Evolutionary conservation across 2,888 invertebrate species (phyloP), one percentile per base, ranked within the genome.

Genomic region (Clepsis dumicolana): DNA sequence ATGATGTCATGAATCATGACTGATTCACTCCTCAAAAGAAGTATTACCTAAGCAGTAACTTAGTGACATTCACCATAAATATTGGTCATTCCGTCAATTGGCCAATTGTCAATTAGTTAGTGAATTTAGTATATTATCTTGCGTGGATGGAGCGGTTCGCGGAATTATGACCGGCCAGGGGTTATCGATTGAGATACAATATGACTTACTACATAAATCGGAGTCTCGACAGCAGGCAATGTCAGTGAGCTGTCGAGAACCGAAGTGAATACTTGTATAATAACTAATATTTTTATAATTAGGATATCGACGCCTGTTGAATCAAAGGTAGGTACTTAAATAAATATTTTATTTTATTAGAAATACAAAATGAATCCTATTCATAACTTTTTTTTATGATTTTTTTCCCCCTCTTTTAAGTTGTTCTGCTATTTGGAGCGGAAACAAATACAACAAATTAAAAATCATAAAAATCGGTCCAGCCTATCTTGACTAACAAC

Each of bases 141-240:
- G 85, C 85, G 81, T 78, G 12, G 25, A 35, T 57, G 78, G 74
- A 72, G 71, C 73, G 73, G 69, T 93, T 93, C 92, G 89, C 77
- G 86, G 92, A 93, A 92, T 82, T 82, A 84, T 83, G 85, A 83
- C 84, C 81, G 77, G 84, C 75, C 84, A 78, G 75, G 74, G 82
- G 92, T 91, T 93, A 93, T 93, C 92, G 91, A 73, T 63, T 61
- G 74, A 75, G 87, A 89, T 88, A 88, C 78, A 41, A 38, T 63
- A 87, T 90, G 48, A 1, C 48, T 48, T 48, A 48, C 10, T 48
- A 48, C 48, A 48, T 48, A 48, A 48, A 93, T 89, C 87, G 86
- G 77, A 84, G 76, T 70, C 80, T 71, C 74, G 72, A 65, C 78
- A 71, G 73, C 77, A 70, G 73, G 73, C 85, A 85, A 85, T 83